phyloP scores from a whole-genome alignment of 1,140 invertebrate species.

The Metopolophium dirhodum region DNA sequence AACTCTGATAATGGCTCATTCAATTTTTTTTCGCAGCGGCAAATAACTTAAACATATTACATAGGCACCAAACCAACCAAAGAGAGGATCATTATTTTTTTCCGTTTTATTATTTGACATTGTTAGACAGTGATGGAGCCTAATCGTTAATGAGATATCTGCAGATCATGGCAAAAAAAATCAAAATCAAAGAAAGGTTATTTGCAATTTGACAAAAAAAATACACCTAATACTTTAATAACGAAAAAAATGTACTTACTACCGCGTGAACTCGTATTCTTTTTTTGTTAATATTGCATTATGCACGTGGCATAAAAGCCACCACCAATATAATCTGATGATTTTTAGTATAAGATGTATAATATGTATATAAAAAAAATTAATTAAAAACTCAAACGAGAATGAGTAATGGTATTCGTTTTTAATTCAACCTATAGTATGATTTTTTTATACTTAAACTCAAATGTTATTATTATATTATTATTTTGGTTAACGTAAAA shows the following conservation, averaged over 20 bases:
- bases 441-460: not conserved
- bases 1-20: conserved; percentile 23
- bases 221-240: not conserved
- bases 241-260: not conserved
- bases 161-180: not conserved
- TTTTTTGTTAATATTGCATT: not conserved
- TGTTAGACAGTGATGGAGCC: conserved; percentile 27
- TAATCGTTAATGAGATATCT: conserved; percentile 38
- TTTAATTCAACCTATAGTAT: not conserved
- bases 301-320: not conserved
- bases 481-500: not conserved
- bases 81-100: not conserved
- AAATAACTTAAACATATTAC: not conserved
- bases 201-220: conserved; percentile 41
- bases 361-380: not conserved
- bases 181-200: not conserved
- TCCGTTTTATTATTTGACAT: conserved; percentile 17
- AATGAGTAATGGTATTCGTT: not conserved
- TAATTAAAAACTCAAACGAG: not conserved
- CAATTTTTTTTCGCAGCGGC: conserved; percentile 3
- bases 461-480: not conserved
- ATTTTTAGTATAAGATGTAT: not conserved
- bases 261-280: not conserved
- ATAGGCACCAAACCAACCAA: not conserved
- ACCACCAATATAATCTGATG: not conserved